phyloP scores from a whole-genome alignment of 2,797 vertebrate genomes.

The Fundulus diaphanus region DNA sequence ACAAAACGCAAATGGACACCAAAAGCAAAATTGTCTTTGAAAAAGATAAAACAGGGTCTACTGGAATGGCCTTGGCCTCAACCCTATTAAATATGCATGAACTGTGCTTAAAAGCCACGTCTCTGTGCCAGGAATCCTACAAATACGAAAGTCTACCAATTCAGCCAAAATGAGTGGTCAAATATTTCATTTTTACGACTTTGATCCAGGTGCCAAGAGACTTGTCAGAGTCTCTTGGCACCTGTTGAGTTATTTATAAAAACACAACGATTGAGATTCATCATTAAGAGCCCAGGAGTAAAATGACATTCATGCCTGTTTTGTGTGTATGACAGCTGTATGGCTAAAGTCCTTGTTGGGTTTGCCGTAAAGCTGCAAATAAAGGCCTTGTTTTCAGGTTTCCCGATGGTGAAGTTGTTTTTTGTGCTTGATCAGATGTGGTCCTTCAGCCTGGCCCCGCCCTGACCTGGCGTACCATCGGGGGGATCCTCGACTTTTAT shows the following conservation, averaged over 20 bases:
- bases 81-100: no score
- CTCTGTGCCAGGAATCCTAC: no score
- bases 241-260: not conserved
- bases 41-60: no score
- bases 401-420: not conserved
- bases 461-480: slow-evolving; percentile 90
- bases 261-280: not conserved
- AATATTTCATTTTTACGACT: no score
- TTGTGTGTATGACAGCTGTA: not conserved
- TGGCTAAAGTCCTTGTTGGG: not conserved
- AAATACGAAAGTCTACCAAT: no score
- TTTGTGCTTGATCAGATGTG: slow-evolving; percentile 70
- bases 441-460: slow-evolving; percentile 87
- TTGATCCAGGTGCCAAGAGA: no score
- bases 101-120: no score
- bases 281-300: not conserved
- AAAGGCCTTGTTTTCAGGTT: not conserved
- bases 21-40: no score
- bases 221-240: not conserved
- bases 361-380: not conserved
- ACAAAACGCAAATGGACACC: no score
- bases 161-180: no score
- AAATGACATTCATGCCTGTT: not conserved
- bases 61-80: no score
- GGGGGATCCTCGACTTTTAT: slow-evolving; percentile 91